phyloP scores from a whole-genome alignment of 2,888 invertebrate genomes.

The Amphipoea oculea region DNA sequence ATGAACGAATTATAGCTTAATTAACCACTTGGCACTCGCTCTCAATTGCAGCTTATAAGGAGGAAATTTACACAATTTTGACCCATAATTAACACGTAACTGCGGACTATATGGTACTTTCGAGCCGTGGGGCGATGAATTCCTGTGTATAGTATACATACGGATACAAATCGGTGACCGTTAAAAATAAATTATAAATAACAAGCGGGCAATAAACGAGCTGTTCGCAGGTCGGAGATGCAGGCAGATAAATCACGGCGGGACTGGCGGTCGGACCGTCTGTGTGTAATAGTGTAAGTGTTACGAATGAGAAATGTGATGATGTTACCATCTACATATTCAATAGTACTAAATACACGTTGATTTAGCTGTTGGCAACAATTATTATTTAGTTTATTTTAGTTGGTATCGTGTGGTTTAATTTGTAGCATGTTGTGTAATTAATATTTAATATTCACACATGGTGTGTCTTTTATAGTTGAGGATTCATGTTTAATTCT shows the following conservation, averaged over 20 bases:
- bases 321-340: conserved; percentile 76
- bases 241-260: conserved; percentile 88
- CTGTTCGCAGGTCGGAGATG: conserved; percentile 89
- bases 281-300: conserved; percentile 80
- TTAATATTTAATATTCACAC: conserved; percentile 41
- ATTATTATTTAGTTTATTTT: conserved; percentile 56
- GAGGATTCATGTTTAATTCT: conserved; percentile 3
- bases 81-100: conserved; percentile 74
- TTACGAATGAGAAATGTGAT: conserved; percentile 84
- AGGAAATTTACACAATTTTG: conserved; percentile 65
- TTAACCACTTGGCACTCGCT: conserved; percentile 50
- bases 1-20: conserved; percentile 49
- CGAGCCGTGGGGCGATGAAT: conserved; percentile 71
- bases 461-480: neutral
- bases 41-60: conserved; percentile 52
- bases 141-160: conserved; percentile 69
- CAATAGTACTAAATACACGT: conserved; percentile 71
- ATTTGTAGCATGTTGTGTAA: conserved; percentile 41
- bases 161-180: conserved; percentile 87
- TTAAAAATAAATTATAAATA: conserved; percentile 91
- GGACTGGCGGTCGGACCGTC: conserved; percentile 73
- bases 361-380: conserved; percentile 62
- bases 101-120: conserved; percentile 68
- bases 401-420: conserved; percentile 35
- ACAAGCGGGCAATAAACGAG: conserved; percentile 89